Evolutionary conservation across 2,113 vertebrate species (phyloP), one percentile per base, ranked within the genome.

Genomic region (Oryzias celebensis): DNA sequence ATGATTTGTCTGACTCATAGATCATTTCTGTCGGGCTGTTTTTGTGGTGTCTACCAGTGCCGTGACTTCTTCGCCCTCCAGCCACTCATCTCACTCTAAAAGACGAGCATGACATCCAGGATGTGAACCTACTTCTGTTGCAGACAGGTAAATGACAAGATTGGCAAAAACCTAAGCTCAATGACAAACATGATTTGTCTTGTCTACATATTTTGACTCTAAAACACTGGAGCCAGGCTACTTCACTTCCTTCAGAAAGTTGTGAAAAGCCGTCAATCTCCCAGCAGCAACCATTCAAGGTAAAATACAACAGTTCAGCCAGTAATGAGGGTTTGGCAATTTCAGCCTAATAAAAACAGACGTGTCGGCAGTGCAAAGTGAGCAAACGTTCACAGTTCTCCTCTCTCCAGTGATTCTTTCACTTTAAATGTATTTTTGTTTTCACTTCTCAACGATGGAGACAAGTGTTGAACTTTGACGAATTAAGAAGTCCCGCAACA

Each of bases 41-140:
- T 42, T 58, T 60, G 28, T 36, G 17, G 4, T 48, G 24, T 46
- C 44, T 62, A 12, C 47, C 14, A 20, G n/a, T n/a, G 47, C 18
- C 51, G 52, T 14, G 49, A 58, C 26, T 54, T 31, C 14, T 14
- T 10, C 50, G 46, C 57, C 59, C 44, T 26, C 24, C 26, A 62
- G 58, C 51, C n/a, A 56, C 28, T 14, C 1, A 4, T 59, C 20
- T 75, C 22, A 45, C 28, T 26, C 63, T 41, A 53, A 47, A 52
- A n/a, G 10, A 59, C 36, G 3, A 13, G 47, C 10, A 15, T 7
- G 16, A 24, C 42, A 28, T 50, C 22, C 50, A 44, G 49, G 24
- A 65, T 54, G 64, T 36, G 14, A 5, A 52, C 10, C 26, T 22
- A 18, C 54, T 43, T 48, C 12, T 22, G 18, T 14, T 23, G 23